Conservation (phyloP, 2,113 vertebrate genomes). For the Chaetodon trifascialis region DNA sequence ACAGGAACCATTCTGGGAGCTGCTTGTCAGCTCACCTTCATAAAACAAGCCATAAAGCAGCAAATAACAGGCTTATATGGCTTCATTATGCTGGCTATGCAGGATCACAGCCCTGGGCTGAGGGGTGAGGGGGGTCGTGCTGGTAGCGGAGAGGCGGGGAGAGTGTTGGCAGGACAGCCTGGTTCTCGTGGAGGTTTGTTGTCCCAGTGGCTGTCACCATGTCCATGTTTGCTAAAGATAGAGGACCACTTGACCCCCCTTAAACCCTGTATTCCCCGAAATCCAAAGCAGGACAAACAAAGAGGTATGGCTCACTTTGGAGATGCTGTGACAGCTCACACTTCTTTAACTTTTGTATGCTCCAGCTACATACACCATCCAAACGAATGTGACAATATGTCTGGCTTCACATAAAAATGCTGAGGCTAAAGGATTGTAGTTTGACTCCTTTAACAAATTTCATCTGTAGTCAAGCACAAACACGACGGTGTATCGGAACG, state of each 20-base stretch:
- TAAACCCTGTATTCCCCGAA: conserved; percentile 45
- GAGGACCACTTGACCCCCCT: conserved; percentile 66
- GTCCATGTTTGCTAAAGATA: conserved; percentile 68
- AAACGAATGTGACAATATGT: not conserved
- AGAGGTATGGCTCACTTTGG: conserved; percentile 35
- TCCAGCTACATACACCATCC: not conserved
- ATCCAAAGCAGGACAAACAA: conserved; percentile 51
- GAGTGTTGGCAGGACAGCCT: conserved; percentile 67
- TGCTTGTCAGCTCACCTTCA: conserved; percentile 88
- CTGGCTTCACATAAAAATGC: not conserved
- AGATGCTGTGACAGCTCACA: conserved; percentile 33
- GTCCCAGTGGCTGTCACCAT: conserved; percentile 67
- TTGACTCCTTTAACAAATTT: conserved; percentile 7
- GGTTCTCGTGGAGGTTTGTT: conserved; percentile 77
- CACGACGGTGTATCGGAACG: conserved; percentile 9
- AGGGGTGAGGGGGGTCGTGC: conserved; percentile 50
- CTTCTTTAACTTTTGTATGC: not conserved
- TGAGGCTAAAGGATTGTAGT: not conserved
- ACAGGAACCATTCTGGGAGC: conserved; percentile 89
- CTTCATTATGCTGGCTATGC: conserved; percentile 84
- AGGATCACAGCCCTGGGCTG: conserved; percentile 71
- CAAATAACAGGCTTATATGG: conserved; percentile 88
- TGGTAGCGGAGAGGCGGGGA: conserved; percentile 55
- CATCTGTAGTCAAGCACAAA: conserved; percentile 1
- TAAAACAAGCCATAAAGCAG: conserved; percentile 88